Evolutionary conservation across 2,888 invertebrate genomes (phyloP).

Genomic region (Tholera decimalis): DNA sequence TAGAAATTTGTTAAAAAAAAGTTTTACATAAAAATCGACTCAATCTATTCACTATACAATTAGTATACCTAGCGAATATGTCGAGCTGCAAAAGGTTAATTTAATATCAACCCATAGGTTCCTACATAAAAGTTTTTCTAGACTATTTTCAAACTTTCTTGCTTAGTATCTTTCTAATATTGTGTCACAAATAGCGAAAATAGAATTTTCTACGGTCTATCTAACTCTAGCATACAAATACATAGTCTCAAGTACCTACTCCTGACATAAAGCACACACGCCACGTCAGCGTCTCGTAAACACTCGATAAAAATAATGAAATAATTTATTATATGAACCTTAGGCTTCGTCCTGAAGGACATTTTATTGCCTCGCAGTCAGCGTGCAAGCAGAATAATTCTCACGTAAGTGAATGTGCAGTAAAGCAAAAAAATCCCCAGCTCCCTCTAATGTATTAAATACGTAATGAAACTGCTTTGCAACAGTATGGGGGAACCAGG

Average conservation of each 20-base stretch:
- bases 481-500: slow-evolving; percentile 40
- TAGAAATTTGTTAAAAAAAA: slow-evolving; percentile 26
- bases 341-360: slow-evolving; percentile 55
- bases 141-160: no score
- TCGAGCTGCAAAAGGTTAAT: no score
- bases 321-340: slow-evolving; percentile 62
- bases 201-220: neutral
- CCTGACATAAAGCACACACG: slow-evolving; percentile 24
- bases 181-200: no score
- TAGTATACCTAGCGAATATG: no score
- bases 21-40: no score
- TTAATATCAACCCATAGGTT: no score
- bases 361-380: slow-evolving; percentile 61
- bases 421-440: slow-evolving; percentile 53
- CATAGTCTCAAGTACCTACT: slow-evolving; percentile 16
- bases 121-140: no score
- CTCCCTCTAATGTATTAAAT: slow-evolving; percentile 62
- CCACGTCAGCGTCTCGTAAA: slow-evolving; percentile 52
- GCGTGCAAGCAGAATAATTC: slow-evolving; percentile 55
- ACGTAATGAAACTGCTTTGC: slow-evolving; percentile 64
- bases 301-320: slow-evolving; percentile 66
- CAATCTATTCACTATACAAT: no score
- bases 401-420: slow-evolving; percentile 59
- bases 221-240: slow-evolving; percentile 20
- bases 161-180: no score